Base-by-base conservation (phyloP, 2,888 invertebrate species). In the Rhagium mordax region DNA sequence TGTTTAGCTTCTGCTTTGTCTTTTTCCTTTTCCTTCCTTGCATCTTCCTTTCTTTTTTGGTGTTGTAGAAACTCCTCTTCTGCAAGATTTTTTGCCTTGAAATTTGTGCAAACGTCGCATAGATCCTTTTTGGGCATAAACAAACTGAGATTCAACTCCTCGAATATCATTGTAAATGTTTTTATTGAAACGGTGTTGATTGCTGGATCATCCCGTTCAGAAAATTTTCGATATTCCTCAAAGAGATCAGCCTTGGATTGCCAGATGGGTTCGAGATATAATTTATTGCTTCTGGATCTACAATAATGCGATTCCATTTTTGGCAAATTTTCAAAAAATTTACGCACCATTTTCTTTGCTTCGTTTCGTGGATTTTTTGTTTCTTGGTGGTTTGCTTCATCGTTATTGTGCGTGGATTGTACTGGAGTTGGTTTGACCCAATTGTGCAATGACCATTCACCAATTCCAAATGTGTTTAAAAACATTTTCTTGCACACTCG, bases 1-100 rank as follows among this genome's bases (percentile, higher is more conserved):
- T 47, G 47, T 47, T 47, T n/a, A 47, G 47, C 47, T 47, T 47
- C 47, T 47, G 47, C 47, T 47, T 47, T 47, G 47, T 47, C 47
- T 47, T 6, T 10, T 47, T 47, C 47, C 47, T 47, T 47, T 47
- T 47, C 47, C 47, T n/a, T 47, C 47, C n/a, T 47, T 47, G 47
- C 47, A 47, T 47, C n/a, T 47, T 47, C 47, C n/a, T 47, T 47
- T 47, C 10, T 47, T 47, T 47, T 47, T 47, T 10, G 3, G 47
- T 47, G 47, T 47, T 47, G 3, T 47, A 47, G 10, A 47, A n/a
- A 47, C 4, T 47, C 3, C 3, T 47, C 47, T 47, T 47, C 47
- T 10, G 47, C 47, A 47, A 8, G 47, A 47, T 47, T 47, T 2
- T 47, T 47, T 47, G 47, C 13, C 47, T 47, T 47, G 47, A 47